Base-by-base conservation (phyloP, 2,797 vertebrate species). In the Sardinella longiceps region DNA sequence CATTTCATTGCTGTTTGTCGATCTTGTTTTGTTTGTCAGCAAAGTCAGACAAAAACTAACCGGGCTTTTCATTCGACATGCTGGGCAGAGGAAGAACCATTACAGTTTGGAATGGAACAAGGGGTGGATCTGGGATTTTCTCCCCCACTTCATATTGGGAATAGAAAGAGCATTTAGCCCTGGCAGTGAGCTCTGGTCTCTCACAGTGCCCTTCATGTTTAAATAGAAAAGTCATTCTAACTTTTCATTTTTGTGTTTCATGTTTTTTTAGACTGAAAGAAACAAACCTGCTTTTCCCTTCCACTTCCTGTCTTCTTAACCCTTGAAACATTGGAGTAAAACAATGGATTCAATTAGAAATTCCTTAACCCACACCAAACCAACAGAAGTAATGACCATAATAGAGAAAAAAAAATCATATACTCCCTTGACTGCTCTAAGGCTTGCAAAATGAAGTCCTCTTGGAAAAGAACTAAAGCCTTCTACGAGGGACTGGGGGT, bases 401-500 rank as follows among this genome's bases (percentile, higher is more conserved):
- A 92, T 89, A 45, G 80, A 84, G 25, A 51, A 86, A 81, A 92
- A 92, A 86, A 92, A 90, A 90, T 88, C 83, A 80, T 88, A 91
- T 91, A 93, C 91, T 93, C 93, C 92, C 92, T 84, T 82, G 88
- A 91, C 89, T 92, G 91, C 83, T 87, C 87, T 92, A 84, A 90
- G 83, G 88, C 84, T 92, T 91, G 90, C 84, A 85, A 93, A 94
- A 93, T 91, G 85, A 94, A 94, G 93, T 93, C 91, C 90, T 89
- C 90, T 93, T 93, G 92, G 92, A 93, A 91, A 91, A 90, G 91
- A 90, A 90, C 87, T 86, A 92, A 88, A 90, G 88, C 89, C 89
- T 93, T 93, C 91, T 92, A 89, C 89, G 90, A 91, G 89, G 90
- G 90, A 93, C 93, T 92, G 88, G 91, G 89, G 92, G 89, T 91